Percentiles rank a stretch among this genome's conserved stretches.
Evolutionary conservation across 2,113 vertebrate species (phyloP).

Genomic region (Scytalopus superciliaris): DNA sequence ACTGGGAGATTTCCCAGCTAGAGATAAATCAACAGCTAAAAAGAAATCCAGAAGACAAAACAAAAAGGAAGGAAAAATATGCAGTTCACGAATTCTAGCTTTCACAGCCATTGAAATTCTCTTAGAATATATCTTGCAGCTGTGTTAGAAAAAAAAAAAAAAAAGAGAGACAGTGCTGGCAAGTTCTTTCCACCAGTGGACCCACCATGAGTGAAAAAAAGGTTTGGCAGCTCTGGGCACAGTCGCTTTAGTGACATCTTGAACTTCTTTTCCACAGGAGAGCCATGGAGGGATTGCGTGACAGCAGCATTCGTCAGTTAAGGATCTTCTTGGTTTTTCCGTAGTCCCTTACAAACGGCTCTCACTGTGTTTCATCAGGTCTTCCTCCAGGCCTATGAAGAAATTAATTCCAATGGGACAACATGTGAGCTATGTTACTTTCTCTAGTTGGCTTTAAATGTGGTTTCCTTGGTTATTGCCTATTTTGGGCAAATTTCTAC

Average conservation of each 20-base stretch:
- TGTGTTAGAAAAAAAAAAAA: background rate
- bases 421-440: background rate
- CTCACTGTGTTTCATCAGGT: background rate
- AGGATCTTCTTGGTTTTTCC: background rate
- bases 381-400: background rate
- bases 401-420: background rate
- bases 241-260: background rate
- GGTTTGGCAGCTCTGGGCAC: background rate
- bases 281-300: background rate
- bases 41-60: conserved; percentile 56
- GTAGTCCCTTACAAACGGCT: background rate
- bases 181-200: background rate
- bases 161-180: background rate
- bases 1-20: conserved; percentile 42
- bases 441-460: background rate
- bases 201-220: background rate
- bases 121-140: background rate
- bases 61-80: conserved; percentile 27
- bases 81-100: conserved; percentile 39
- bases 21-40: conserved; percentile 44
- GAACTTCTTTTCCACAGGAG: background rate
- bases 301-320: background rate
- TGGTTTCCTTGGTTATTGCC: background rate
- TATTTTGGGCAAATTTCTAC: background rate
- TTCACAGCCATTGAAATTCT: background rate